A percentile compares a stretch with the other conserved stretches of the same genome.
Conservation (phyloP, 2,888 invertebrate genomes). For the Hedychridium roseum region DNA sequence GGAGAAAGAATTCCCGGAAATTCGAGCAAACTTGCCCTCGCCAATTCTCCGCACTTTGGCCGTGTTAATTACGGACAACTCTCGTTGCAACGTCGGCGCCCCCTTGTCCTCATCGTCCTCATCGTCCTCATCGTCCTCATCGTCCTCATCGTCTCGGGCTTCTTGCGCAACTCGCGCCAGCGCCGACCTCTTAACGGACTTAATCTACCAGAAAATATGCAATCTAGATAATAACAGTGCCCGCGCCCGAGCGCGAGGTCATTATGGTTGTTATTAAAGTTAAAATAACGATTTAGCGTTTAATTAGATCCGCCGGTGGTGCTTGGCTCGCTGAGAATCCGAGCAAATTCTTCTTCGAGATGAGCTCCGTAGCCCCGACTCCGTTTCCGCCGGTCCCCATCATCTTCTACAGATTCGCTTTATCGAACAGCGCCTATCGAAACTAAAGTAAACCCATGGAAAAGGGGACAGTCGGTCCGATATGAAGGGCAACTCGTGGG, state of each 20-base stretch:
- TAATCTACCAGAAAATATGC: slow-evolving; percentile 62
- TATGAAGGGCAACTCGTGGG: slow-evolving; percentile 13
- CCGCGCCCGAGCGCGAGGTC: slow-evolving; percentile 48
- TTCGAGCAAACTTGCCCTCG: slow-evolving; percentile 24
- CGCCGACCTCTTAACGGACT: slow-evolving; percentile 42
- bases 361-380: too few relatives aligned
- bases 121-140: too few relatives aligned
- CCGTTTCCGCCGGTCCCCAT: too few relatives aligned
- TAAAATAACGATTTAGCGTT: slow-evolving; percentile 60
- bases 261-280: slow-evolving; percentile 60
- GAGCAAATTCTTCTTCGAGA: neutral
- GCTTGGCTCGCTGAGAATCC: neutral
- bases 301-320: slow-evolving; percentile 54
- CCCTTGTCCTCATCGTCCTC: slow-evolving; percentile 14
- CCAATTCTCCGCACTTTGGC: too few relatives aligned
- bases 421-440: slow-evolving; percentile 8
- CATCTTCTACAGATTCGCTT: too few relatives aligned
- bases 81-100: slow-evolving; percentile 11
- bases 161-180: neutral
- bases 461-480: slow-evolving; percentile 12
- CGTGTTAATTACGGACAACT: slow-evolving; percentile 16
- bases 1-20: slow-evolving; percentile 20
- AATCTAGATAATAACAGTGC: slow-evolving; percentile 62
- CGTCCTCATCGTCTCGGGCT: neutral
- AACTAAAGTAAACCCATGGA: neutral